Evolutionary conservation across 2,113 vertebrate genomes (phyloP).

Genomic region (Sorex fumeus): DNA sequence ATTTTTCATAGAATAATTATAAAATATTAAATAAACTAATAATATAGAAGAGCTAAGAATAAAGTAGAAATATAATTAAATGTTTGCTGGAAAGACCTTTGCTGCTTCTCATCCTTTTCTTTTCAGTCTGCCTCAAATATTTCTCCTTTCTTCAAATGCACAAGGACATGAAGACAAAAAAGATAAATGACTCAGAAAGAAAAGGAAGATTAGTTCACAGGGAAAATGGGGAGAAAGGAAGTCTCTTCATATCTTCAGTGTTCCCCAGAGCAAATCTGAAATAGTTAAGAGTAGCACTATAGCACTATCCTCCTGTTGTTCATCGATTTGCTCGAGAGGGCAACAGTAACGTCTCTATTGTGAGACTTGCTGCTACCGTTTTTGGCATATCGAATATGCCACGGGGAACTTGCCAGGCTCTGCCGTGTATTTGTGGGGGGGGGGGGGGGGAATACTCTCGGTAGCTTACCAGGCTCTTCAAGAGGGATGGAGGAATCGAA

Average conservation of each 20-base stretch:
- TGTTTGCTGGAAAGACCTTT: not conserved
- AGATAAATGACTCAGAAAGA: not conserved
- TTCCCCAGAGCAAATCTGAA: not conserved
- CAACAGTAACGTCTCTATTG: too few relatives aligned
- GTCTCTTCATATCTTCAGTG: not conserved
- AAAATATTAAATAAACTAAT: not conserved
- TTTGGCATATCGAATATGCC: too few relatives aligned
- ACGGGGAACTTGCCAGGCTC: too few relatives aligned
- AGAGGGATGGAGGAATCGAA: too few relatives aligned
- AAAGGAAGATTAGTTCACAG: not conserved
- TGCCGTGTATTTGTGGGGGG: too few relatives aligned
- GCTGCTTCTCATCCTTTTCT: not conserved
- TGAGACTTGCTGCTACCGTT: too few relatives aligned
- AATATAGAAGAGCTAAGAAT: not conserved
- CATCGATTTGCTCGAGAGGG: too few relatives aligned
- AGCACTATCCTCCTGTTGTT: too few relatives aligned
- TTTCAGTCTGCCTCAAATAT: not conserved
- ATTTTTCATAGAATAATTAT: not conserved
- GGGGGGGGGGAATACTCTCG: too few relatives aligned
- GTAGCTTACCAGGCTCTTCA: too few relatives aligned
- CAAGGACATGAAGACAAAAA: not conserved
- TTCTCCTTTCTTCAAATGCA: slow-evolving; percentile 22
- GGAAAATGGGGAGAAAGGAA: fast-evolving
- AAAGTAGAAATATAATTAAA: not conserved
- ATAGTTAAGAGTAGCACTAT: not conserved